These are phyloP conservation scores for Diachasmimorpha longicaudata DNA, from an alignment of 1,140 invertebrate genomes.

Conservation along the genomic window DNA sequence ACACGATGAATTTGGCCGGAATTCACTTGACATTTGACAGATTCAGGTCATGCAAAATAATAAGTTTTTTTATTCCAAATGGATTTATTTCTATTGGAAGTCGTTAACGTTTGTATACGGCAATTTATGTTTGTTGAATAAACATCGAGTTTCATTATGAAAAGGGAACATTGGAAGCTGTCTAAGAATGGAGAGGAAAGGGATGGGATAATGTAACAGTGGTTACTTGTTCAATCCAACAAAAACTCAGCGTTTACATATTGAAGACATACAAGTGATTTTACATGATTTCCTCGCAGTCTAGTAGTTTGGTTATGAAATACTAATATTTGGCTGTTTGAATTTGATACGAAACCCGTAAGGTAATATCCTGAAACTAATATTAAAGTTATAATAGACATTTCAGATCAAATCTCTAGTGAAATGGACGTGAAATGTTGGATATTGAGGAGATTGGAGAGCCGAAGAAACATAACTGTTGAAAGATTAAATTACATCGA, in stretches of 20 bases:
- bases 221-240: not conserved
- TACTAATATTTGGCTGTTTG: not conserved
- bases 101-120: not conserved
- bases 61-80: no score
- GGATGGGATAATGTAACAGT: not conserved
- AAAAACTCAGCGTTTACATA: not conserved
- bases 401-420: not conserved
- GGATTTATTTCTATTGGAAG: no score
- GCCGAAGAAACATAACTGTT: not conserved
- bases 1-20: not conserved
- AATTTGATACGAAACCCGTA: not conserved
- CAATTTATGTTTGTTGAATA: not conserved
- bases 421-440: no score
- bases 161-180: not conserved
- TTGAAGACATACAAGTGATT: constrained; percentile 2
- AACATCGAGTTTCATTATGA: not conserved
- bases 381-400: not conserved
- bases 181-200: not conserved
- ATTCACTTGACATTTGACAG: no score
- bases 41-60: no score
- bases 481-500: no score
- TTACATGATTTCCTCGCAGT: not conserved
- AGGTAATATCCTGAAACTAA: not conserved
- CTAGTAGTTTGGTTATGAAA: not conserved
- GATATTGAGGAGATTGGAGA: no score